phyloP scores from a whole-genome alignment of 2,113 vertebrate species.

The Edolisoma coerulescens region DNA sequence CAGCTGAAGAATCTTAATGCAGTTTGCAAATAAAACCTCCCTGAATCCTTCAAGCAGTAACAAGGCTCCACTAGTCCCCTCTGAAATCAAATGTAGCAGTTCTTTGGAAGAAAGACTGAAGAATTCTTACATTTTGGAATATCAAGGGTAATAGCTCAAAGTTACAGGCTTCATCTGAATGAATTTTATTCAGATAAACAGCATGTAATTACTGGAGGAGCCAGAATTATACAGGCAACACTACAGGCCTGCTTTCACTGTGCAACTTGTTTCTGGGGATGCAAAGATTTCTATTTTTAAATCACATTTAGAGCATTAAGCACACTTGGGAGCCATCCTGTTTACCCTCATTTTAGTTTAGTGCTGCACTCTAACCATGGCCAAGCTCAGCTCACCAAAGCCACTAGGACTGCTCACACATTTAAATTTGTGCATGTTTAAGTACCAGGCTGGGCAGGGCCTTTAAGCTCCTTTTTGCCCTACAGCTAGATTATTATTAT shows the following conservation, averaged over 20 bases:
- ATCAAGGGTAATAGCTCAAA: not conserved
- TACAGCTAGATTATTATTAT: not conserved
- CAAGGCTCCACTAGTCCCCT: not conserved
- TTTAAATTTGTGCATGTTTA: not conserved
- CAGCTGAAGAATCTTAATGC: not conserved
- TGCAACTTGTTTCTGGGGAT: not conserved
- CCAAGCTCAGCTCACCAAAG: not conserved
- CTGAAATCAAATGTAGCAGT: not conserved
- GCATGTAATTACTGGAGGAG: not conserved
- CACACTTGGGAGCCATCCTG: not conserved
- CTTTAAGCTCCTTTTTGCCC: not conserved
- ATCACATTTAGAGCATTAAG: not conserved
- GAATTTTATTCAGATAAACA: slow-evolving; percentile 27
- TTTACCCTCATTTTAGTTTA: not conserved
- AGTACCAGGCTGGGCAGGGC: not conserved
- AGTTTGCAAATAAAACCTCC: not conserved
- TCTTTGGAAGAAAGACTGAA: not conserved
- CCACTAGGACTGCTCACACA: not conserved
- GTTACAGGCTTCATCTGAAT: slow-evolving; percentile 3
- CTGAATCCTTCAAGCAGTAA: not conserved
- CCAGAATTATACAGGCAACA: not conserved
- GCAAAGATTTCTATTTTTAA: slow-evolving; percentile 7
- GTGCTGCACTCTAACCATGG: not conserved
- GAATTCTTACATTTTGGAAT: not conserved
- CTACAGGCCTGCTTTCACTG: not conserved